Percentiles rank a stretch among this genome's conserved stretches.
Evolutionary conservation across 2,888 invertebrate species (phyloP).

Genomic region (Dryomyza anilis): DNA sequence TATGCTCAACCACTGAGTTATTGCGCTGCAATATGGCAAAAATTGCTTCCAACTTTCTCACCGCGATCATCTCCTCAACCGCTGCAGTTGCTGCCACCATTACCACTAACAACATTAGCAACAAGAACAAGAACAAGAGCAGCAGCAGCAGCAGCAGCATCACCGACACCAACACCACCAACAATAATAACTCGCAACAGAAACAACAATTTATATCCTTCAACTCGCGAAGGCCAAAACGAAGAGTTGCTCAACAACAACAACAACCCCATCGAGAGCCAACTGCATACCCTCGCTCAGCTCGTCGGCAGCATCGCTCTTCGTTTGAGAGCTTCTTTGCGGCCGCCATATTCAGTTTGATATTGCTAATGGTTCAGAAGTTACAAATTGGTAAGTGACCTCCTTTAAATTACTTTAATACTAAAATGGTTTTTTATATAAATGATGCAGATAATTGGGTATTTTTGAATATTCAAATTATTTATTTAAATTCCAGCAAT

Average conservation of each 20-base stretch:
- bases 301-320: background rate
- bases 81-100: constrained; percentile 3
- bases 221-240: constrained; percentile 35
- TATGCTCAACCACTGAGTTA: constrained; percentile 3
- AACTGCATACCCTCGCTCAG: constrained; percentile 6
- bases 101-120: constrained; percentile 13
- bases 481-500: too few species aligned
- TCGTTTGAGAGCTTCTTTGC: constrained; percentile 18
- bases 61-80: constrained; percentile 5
- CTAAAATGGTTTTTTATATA: background rate
- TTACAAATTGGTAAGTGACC: constrained; percentile 38
- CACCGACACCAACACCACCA: constrained; percentile 22
- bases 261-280: constrained; percentile 23
- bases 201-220: constrained; percentile 34
- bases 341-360: constrained; percentile 34
- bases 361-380: constrained; percentile 36
- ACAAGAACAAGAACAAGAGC: background rate
- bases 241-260: constrained; percentile 27
- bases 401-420: background rate
- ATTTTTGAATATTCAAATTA: too few species aligned
- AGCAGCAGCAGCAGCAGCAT: constrained; percentile 20
- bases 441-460: too few species aligned
- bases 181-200: constrained; percentile 6
- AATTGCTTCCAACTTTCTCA: constrained; percentile 19
- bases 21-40: constrained; percentile 22